Percentiles rank a stretch among this genome's conserved stretches.
Evolutionary conservation across 2,797 vertebrate genomes (phyloP).

Genomic region (Acanthornis magna): DNA sequence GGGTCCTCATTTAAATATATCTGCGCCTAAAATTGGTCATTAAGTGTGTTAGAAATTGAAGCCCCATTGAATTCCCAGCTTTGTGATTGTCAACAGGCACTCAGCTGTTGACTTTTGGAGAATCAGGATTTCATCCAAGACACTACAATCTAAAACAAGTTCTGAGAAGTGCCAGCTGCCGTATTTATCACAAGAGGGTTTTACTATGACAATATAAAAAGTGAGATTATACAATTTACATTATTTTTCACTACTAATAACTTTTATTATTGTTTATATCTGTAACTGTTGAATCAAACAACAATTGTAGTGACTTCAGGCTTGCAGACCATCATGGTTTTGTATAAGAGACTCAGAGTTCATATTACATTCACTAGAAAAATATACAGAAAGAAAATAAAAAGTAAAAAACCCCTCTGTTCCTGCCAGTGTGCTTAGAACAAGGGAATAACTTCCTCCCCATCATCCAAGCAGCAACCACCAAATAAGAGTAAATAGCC

Average conservation of each 20-base stretch:
- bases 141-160: neutral
- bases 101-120: neutral
- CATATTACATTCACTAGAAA: neutral
- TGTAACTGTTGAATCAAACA: neutral
- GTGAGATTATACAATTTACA: neutral
- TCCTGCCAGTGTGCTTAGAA: neutral
- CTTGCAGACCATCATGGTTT: neutral
- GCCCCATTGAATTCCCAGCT: neutral
- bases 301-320: neutral
- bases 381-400: neutral
- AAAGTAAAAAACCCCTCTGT: neutral
- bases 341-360: neutral
- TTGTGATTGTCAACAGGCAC: neutral
- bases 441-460: neutral
- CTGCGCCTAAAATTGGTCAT: neutral
- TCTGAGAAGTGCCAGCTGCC: neutral
- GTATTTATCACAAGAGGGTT: neutral
- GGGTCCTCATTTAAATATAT: neutral
- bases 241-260: neutral
- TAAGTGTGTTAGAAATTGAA: neutral
- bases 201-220: neutral
- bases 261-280: neutral
- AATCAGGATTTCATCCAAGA: neutral
- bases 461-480: neutral
- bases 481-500: neutral